These are phyloP conservation scores for Nephrotoma flavescens DNA, from an alignment of 2,888 invertebrate genomes.

Conservation along the genomic window DNA sequence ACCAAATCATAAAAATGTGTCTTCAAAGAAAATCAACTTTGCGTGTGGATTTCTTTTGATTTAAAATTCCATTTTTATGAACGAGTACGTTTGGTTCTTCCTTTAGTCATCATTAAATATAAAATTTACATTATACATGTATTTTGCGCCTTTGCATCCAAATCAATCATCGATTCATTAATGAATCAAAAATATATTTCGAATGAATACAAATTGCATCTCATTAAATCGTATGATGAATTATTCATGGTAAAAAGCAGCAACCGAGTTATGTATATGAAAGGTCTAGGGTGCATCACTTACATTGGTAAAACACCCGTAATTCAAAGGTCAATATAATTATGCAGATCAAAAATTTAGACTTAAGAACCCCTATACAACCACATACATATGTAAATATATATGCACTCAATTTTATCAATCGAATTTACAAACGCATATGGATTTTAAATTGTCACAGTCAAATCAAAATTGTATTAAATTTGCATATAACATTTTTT, in stretches of 20 bases:
- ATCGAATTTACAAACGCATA: background rate
- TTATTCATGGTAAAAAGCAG: background rate
- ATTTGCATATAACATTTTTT: background rate
- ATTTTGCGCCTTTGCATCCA: background rate
- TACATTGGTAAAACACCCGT: background rate
- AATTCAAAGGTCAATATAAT: background rate
- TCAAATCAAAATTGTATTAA: background rate
- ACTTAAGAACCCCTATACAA: background rate
- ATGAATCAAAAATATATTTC: background rate
- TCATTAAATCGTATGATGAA: background rate
- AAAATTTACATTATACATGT: background rate
- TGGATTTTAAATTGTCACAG: background rate
- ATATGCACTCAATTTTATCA: background rate
- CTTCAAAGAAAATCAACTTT: too few species aligned
- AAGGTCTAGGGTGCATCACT: background rate
- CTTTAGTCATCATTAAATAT: background rate
- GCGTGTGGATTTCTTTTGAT: background rate
- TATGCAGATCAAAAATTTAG: background rate
- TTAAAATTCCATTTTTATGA: background rate
- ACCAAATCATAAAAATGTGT: too few species aligned
- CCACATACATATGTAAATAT: background rate
- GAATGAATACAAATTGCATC: background rate
- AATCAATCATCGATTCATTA: background rate
- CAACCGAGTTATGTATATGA: background rate
- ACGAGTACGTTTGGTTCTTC: background rate